Evolutionary conservation across 2,113 vertebrate genomes (phyloP).

Genomic region (Upupa epops): DNA sequence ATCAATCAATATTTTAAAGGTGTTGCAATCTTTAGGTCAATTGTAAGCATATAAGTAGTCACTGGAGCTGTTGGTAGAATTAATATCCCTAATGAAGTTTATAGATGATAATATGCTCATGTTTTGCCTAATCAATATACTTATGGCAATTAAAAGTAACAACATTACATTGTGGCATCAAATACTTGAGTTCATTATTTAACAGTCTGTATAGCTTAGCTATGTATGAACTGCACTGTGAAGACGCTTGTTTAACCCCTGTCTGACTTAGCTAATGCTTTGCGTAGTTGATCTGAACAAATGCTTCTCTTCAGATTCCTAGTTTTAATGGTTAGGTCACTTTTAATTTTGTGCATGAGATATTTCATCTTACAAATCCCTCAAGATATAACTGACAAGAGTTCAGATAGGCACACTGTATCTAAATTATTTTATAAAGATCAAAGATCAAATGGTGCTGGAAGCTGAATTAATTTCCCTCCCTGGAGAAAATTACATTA

Average conservation of each 20-base stretch:
- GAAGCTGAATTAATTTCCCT: constrained; percentile 12
- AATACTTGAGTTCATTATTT: background rate
- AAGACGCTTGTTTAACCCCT: background rate
- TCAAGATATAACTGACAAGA: background rate
- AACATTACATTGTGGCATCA: background rate
- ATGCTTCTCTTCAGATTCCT: background rate
- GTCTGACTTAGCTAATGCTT: background rate
- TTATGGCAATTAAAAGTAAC: background rate
- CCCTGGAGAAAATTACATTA: background rate
- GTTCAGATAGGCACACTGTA: background rate
- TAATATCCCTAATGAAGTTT: background rate
- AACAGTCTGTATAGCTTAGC: background rate
- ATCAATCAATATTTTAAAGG: background rate
- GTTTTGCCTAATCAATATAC: background rate
- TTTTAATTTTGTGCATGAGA: background rate
- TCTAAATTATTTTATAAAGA: background rate
- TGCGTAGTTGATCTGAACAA: background rate
- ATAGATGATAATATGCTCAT: background rate
- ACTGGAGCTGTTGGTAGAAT: background rate
- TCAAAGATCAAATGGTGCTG: background rate
- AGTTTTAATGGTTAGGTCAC: background rate
- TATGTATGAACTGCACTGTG: background rate
- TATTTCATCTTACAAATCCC: background rate
- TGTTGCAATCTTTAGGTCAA: background rate
- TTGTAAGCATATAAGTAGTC: background rate